Evolutionary conservation across 2,797 vertebrate species (phyloP).

Genomic region (Glyptemys insculpta): DNA sequence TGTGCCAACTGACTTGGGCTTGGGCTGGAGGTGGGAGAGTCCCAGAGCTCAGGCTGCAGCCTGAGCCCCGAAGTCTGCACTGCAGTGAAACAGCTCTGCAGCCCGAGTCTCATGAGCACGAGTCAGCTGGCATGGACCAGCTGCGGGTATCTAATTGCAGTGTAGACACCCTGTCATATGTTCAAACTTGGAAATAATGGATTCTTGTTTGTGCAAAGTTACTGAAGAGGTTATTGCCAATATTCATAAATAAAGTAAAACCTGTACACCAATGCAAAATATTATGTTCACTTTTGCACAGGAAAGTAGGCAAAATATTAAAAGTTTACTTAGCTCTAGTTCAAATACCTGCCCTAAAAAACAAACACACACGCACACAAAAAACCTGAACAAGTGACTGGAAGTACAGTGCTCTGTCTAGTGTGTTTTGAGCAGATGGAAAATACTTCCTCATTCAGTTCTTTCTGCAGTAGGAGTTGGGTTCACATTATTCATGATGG

Average conservation of each 20-base stretch:
- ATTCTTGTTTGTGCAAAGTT: background rate
- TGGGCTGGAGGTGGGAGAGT: no score
- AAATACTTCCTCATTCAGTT: background rate
- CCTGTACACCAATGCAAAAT: background rate
- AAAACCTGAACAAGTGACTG: background rate
- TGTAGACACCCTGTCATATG: background rate
- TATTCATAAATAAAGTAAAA: background rate
- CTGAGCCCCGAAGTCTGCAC: background rate
- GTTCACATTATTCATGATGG: background rate
- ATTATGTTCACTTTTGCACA: background rate
- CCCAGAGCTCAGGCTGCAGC: no score
- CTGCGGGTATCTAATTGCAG: background rate
- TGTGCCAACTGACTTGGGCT: no score
- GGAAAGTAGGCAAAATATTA: background rate
- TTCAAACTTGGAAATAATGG: background rate
- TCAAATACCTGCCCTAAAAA: background rate
- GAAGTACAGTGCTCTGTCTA: background rate
- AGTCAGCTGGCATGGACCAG: background rate
- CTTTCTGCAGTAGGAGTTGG: background rate
- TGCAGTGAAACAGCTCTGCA: background rate
- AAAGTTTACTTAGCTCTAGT: background rate
- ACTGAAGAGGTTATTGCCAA: background rate
- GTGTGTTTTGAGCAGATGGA: background rate
- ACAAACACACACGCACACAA: background rate
- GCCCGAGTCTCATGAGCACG: no score